Base-by-base conservation (phyloP, 2,113 vertebrate genomes). In the Pygoscelis adeliae region DNA sequence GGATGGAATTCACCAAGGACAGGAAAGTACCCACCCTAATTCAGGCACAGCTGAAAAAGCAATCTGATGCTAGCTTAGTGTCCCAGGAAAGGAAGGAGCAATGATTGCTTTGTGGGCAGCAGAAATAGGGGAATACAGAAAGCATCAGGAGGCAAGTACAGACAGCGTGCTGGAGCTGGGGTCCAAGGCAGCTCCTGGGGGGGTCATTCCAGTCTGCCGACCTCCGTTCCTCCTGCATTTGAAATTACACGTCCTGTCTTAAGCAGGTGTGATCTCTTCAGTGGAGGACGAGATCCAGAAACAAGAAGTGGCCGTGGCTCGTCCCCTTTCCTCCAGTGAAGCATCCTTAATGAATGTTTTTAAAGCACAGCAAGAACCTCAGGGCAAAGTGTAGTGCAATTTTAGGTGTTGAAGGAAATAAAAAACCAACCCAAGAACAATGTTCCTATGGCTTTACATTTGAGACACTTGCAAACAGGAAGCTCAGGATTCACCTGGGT, bases 31-130 rank as follows among this genome's bases (percentile, higher is more conserved):
- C 90, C 70, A 61, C 85, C 71, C 58, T 79, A 26, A 63, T 46
- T 42, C 32, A 82, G 61, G 32, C 69, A 59, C 61, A 90, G 82
- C 81, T 89, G 91, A 76, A 94, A 83, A 86, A 94, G 58, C 80
- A 76, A 61, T 72, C 62, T 50, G 47, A n/a, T 66, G 19, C 19
- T 87, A 27, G 30, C 16, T 62, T 36, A 22, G 55, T 5, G 38
- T 90, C 74, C 67, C 46, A 50, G 32, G 38, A 84, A 91, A 67
- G 42, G 22, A 85, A 59, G n/a, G 29, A 76, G 8, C 46, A 81
- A 40, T 18, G 40, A 47, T 62, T 84, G 26, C 16, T 70, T 77
- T 61, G 21, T 1, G 4, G 50, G 27, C 42, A 50, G 59, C 70
- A 84, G 61, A 32, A 89, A n/a, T 0, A 22, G 26, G 46, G 65